Evolutionary conservation across 2,113 vertebrate genomes (phyloP).

Genomic region (Stegastes partitus): DNA sequence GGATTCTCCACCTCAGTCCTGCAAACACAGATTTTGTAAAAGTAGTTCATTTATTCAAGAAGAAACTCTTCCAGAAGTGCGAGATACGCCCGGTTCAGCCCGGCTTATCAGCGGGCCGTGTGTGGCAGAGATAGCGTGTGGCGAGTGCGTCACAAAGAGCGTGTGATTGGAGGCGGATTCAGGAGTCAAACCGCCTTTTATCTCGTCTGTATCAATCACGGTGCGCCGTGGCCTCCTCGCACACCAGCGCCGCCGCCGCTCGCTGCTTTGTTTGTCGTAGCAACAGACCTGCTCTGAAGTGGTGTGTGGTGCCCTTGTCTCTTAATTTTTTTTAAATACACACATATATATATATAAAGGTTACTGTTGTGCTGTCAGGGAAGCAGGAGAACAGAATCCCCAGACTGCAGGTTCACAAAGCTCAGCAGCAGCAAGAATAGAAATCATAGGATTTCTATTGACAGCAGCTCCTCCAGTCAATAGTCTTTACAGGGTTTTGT

Average conservation of each 20-base stretch:
- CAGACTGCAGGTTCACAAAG: slow-evolving; percentile 38
- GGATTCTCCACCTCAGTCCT: background rate
- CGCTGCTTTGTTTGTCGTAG: slow-evolving; percentile 71
- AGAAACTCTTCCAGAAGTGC: slow-evolving; percentile 51
- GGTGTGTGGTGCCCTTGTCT: slow-evolving; percentile 55
- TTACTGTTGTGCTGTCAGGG: slow-evolving; percentile 54
- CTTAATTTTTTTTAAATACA: background rate
- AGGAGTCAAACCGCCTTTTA: slow-evolving; percentile 71
- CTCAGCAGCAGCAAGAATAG: slow-evolving; percentile 37
- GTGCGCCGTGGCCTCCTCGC: slow-evolving; percentile 39
- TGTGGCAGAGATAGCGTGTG: slow-evolving; percentile 65
- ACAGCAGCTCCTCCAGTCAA: slow-evolving; percentile 54
- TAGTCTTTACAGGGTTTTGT: slow-evolving; percentile 47
- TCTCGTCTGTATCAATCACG: slow-evolving; percentile 72
- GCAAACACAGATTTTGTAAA: slow-evolving; percentile 9
- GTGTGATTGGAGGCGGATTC: slow-evolving; percentile 67
- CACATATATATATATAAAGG: slow-evolving; percentile 46
- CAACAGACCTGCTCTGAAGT: slow-evolving; percentile 61
- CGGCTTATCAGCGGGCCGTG: slow-evolving; percentile 62
- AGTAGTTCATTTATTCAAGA: slow-evolving; percentile 60
- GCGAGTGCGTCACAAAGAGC: slow-evolving; percentile 65
- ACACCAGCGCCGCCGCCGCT: slow-evolving; percentile 43
- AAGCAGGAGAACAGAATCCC: slow-evolving; percentile 43
- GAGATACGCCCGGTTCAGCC: slow-evolving; percentile 53
- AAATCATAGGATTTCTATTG: slow-evolving; percentile 50